Conservation (phyloP, 1,140 invertebrate genomes). For the Acromyrmex echinatior region DNA sequence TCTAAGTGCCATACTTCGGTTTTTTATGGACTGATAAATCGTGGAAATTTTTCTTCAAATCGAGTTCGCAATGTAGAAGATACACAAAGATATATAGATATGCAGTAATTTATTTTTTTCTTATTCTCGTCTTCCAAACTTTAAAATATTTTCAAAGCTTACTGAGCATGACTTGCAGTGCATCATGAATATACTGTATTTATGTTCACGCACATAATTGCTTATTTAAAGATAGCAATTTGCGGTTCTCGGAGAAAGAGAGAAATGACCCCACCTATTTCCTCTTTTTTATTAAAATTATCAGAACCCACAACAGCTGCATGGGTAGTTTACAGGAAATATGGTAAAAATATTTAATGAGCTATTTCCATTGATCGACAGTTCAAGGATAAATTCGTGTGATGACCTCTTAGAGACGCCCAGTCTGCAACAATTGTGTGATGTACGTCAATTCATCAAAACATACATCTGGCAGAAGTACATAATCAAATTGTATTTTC, state of each 20-base stretch:
- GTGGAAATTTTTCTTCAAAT: not conserved
- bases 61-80: not conserved
- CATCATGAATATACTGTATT: not conserved
- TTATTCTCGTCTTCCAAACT: slow-evolving; percentile 5
- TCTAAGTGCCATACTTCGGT: too few relatives aligned
- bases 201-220: not conserved
- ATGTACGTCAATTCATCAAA: slow-evolving; percentile 7
- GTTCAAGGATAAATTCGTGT: not conserved
- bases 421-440: slow-evolving; percentile 34
- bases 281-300: slow-evolving; percentile 41
- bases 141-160: slow-evolving; percentile 23
- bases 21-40: not conserved
- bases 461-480: not conserved
- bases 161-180: not conserved
- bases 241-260: not conserved
- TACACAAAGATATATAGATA: not conserved
- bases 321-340: not conserved
- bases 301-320: not conserved
- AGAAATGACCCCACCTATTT: not conserved
- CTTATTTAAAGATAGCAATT: slow-evolving; percentile 44
- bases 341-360: slow-evolving; percentile 45
- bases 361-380: not conserved
- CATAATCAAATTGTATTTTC: not conserved
- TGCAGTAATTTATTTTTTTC: not conserved
- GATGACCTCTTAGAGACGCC: not conserved